These are phyloP conservation scores for Plemyria rubiginata DNA, from an alignment of 2,888 invertebrate species.

Conservation along the genomic window DNA sequence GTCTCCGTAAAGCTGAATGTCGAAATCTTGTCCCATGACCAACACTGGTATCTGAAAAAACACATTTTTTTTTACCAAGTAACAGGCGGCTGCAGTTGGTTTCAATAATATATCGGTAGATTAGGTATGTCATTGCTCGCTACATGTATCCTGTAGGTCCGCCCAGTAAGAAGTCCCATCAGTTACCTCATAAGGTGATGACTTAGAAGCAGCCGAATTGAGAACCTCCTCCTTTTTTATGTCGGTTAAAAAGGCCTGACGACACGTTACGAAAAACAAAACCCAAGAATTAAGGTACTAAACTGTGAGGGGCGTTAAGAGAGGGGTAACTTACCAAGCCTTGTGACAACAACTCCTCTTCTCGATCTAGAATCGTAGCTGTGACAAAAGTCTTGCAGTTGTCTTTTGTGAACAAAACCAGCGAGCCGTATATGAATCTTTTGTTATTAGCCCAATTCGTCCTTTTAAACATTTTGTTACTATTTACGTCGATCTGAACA, in stretches of 20 bases:
- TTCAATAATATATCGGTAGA: too few species aligned
- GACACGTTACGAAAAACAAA: too few species aligned
- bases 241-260: too few species aligned
- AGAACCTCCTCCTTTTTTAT: too few species aligned
- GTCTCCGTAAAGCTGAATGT: constrained; percentile 49
- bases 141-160: too few species aligned
- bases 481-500: constrained; percentile 56
- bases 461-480: constrained; percentile 58
- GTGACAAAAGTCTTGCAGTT: constrained; percentile 87
- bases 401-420: constrained; percentile 89
- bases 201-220: too few species aligned
- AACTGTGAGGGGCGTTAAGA: too few species aligned
- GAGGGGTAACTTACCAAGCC: constrained; percentile 59
- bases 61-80: neutral
- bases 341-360: constrained; percentile 57
- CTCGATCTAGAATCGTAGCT: constrained; percentile 87
- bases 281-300: too few species aligned
- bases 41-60: constrained; percentile 63
- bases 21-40: constrained; percentile 49
- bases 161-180: too few species aligned
- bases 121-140: too few species aligned
- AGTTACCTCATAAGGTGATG: too few species aligned
- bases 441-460: constrained; percentile 76
- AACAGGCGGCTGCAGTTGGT: too few species aligned
- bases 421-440: constrained; percentile 88